Percentiles rank a stretch among this genome's conserved stretches.
phyloP scores from a whole-genome alignment of 2,888 invertebrate species.

The Salticus scenicus region DNA sequence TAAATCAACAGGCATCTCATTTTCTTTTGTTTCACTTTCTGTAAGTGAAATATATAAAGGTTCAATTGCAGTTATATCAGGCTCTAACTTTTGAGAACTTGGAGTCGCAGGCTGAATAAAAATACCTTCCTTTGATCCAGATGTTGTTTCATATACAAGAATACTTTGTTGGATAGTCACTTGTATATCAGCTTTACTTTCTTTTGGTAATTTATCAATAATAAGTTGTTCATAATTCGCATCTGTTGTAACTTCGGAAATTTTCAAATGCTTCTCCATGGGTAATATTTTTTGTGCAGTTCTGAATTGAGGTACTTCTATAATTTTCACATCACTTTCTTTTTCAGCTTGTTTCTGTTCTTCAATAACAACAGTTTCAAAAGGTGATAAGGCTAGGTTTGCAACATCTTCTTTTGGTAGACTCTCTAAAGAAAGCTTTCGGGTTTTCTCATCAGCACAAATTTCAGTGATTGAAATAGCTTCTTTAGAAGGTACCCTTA shows the following conservation, averaged over 20 bases:
- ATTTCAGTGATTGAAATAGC: slow-evolving; percentile 70
- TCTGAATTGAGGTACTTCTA: slow-evolving; percentile 52
- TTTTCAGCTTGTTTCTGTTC: slow-evolving; percentile 68
- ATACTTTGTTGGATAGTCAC: slow-evolving; percentile 51
- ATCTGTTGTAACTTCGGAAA: slow-evolving; percentile 66
- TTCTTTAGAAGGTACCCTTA: slow-evolving; percentile 68
- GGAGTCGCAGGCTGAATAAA: slow-evolving; percentile 40
- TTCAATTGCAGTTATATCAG: slow-evolving; percentile 51
- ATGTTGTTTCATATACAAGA: slow-evolving; percentile 60
- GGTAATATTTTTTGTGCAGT: slow-evolving; percentile 62
- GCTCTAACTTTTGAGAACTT: slow-evolving; percentile 43
- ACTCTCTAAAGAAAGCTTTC: slow-evolving; percentile 47
- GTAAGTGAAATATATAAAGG: slow-evolving; percentile 63
- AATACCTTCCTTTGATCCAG: slow-evolving; percentile 50
- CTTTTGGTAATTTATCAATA: slow-evolving; percentile 25
- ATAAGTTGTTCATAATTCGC: slow-evolving; percentile 50
- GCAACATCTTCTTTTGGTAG: slow-evolving; percentile 60
- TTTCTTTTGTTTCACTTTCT: slow-evolving; percentile 67
- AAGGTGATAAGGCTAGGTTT: slow-evolving; percentile 46
- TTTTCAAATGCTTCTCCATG: slow-evolving; percentile 54
- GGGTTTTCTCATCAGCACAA: slow-evolving; percentile 46
- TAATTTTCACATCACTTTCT: slow-evolving; percentile 41
- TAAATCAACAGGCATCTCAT: slow-evolving; percentile 57
- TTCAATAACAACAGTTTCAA: slow-evolving; percentile 66
- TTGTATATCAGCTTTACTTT: slow-evolving; percentile 40